phyloP scores from a whole-genome alignment of 2,888 invertebrate species.

The Chymomyza amoena region DNA sequence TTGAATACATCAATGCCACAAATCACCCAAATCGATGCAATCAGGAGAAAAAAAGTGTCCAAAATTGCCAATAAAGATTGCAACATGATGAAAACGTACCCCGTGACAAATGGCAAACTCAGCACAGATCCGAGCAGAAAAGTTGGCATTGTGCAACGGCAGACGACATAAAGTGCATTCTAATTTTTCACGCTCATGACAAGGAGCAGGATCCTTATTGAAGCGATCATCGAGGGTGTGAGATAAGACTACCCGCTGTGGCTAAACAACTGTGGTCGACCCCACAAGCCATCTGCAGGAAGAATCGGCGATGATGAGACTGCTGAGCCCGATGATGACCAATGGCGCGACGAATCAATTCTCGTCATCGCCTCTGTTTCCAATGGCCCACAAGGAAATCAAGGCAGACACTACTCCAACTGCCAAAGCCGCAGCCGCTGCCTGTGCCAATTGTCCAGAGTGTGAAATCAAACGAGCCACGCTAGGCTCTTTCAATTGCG shows the following conservation, averaged over 20 bases:
- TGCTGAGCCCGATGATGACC: slow-evolving; percentile 19
- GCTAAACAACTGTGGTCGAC: slow-evolving; percentile 70
- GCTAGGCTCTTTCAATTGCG: slow-evolving; percentile 4
- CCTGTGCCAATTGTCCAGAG: slow-evolving; percentile 5
- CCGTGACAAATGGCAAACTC: slow-evolving; percentile 29
- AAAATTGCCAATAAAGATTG: slow-evolving; percentile 36
- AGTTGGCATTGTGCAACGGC: not conserved
- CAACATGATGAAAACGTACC: slow-evolving; percentile 35
- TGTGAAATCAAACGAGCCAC: slow-evolving; percentile 28
- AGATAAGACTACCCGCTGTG: slow-evolving; percentile 59
- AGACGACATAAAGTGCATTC: not conserved
- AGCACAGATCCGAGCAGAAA: not conserved
- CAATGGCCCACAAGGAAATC: not conserved
- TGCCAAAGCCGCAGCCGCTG: not conserved
- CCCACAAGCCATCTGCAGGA: slow-evolving; percentile 34
- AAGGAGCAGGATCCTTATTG: slow-evolving; percentile 8
- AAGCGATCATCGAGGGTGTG: not conserved
- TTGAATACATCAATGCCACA: slow-evolving; percentile 45
- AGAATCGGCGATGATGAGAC: not conserved
- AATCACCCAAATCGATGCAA: slow-evolving; percentile 11
- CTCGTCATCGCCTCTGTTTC: not conserved
- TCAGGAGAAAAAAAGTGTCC: slow-evolving; percentile 29
- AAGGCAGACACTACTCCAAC: not conserved
- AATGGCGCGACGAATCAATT: slow-evolving; percentile 67
- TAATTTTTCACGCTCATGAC: slow-evolving; percentile 49